Conservation (phyloP, 2,888 invertebrate genomes). For the Chorisops tibialis region DNA sequence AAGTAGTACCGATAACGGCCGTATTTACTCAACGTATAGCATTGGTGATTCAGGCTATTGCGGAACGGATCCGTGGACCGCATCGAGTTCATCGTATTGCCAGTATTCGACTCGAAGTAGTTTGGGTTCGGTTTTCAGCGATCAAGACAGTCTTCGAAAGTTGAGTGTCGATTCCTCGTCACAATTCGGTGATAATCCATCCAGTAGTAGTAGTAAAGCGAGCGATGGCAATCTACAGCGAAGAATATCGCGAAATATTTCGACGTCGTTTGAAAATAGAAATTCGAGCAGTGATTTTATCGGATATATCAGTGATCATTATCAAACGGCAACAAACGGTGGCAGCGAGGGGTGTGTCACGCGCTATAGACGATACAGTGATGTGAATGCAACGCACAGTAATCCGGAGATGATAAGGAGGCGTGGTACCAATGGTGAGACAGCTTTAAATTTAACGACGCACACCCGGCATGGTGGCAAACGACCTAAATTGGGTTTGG, state of each 20-base stretch:
- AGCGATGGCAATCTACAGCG: conserved; percentile 60
- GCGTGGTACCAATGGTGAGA: conserved; percentile 16
- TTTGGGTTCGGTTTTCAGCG: conserved; percentile 49
- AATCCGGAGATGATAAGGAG: conserved; percentile 50
- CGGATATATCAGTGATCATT: conserved; percentile 48
- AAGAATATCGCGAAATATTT: conserved; percentile 58
- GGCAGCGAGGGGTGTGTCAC: conserved; percentile 45
- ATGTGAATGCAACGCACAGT: conserved; percentile 46
- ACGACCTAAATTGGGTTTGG: conserved; percentile 63
- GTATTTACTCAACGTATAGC: conserved; percentile 27
- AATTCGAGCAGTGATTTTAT: conserved; percentile 49
- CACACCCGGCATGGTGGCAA: conserved; percentile 32
- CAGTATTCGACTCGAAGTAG: conserved; percentile 51
- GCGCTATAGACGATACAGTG: conserved; percentile 40
- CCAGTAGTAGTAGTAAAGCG: conserved; percentile 48
- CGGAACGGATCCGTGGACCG: conserved; percentile 43
- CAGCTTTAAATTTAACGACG: conserved; percentile 16
- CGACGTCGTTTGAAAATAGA: conserved; percentile 52
- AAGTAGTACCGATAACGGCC: conserved; percentile 28
- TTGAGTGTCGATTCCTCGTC: conserved; percentile 44
- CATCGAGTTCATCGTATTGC: conserved; percentile 40
- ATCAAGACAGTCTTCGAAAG: conserved; percentile 43
- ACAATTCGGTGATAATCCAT: conserved; percentile 40
- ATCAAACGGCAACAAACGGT: conserved; percentile 34
- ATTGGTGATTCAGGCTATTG: conserved; percentile 48